Evolutionary conservation across 2,888 invertebrate species (phyloP).

Genomic region (Coelopa pilipes): DNA sequence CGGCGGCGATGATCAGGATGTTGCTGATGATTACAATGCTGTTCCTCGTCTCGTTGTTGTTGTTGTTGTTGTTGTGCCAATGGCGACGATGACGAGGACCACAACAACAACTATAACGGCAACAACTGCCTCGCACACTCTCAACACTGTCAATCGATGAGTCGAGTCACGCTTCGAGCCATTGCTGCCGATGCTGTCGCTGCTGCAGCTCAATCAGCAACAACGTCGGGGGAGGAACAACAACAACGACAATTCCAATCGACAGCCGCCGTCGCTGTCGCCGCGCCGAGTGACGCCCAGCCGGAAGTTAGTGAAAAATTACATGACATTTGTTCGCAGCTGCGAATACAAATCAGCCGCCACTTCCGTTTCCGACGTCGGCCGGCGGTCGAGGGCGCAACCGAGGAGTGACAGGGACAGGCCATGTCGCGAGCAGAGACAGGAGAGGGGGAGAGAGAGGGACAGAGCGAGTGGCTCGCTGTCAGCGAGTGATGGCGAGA

Average conservation of each 20-base stretch:
- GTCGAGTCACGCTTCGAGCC: constrained; percentile 30
- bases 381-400: constrained; percentile 1
- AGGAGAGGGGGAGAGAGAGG: neutral
- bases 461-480: constrained; percentile 5
- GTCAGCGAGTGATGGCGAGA: constrained; percentile 1
- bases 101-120: neutral
- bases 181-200: constrained; percentile 4
- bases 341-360: constrained; percentile 41
- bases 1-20: neutral
- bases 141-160: constrained; percentile 31
- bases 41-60: neutral
- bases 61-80: neutral
- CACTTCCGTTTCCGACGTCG: constrained; percentile 38
- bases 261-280: constrained; percentile 10
- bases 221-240: neutral
- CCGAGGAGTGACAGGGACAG: neutral
- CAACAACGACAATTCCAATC: constrained; percentile 20
- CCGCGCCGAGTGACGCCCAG: constrained; percentile 34
- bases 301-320: constrained; percentile 46
- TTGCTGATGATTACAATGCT: neutral
- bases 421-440: neutral
- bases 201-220: constrained; percentile 18
- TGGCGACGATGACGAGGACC: constrained; percentile 3
- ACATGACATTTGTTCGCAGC: constrained; percentile 45
- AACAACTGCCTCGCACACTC: constrained; percentile 14